A percentile compares a stretch with the other conserved stretches of the same genome.
phyloP scores from a whole-genome alignment of 2,113 vertebrate species.

The Eurypyga helias region DNA sequence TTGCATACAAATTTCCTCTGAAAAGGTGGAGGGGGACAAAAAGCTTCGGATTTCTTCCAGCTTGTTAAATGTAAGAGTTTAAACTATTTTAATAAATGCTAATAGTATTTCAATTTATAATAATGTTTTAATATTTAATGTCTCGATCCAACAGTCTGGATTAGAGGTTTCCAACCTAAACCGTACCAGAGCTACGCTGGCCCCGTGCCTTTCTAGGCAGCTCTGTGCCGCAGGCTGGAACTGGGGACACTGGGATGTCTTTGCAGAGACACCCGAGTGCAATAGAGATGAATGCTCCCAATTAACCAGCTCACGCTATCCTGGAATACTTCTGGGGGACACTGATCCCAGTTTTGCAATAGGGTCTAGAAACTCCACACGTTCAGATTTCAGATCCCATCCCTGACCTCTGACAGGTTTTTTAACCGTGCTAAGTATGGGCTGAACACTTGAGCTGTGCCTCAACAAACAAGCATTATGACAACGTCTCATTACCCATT shows the following conservation, averaged over 20 bases:
- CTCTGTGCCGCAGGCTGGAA: not conserved
- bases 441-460: not conserved
- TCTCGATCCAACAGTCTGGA: not conserved
- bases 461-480: not conserved
- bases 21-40: not conserved
- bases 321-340: not conserved
- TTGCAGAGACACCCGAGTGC: not conserved
- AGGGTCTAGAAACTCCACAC: not conserved
- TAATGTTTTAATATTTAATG: not conserved
- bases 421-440: not conserved
- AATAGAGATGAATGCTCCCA: not conserved
- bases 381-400: not conserved
- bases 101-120: not conserved
- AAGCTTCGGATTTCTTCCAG: not conserved
- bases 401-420: not conserved
- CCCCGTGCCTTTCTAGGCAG: not conserved
- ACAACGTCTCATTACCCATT: not conserved
- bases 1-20: not conserved
- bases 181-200: not conserved
- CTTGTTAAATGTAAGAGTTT: not conserved
- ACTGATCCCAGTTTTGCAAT: not conserved
- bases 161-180: not conserved
- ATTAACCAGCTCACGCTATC: not conserved
- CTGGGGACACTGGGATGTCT: accelerated
- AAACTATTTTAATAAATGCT: not conserved